A percentile compares a stretch with the other conserved stretches of the same genome.
phyloP scores from a whole-genome alignment of 2,888 invertebrate genomes.

The Drosophila macrospina region DNA sequence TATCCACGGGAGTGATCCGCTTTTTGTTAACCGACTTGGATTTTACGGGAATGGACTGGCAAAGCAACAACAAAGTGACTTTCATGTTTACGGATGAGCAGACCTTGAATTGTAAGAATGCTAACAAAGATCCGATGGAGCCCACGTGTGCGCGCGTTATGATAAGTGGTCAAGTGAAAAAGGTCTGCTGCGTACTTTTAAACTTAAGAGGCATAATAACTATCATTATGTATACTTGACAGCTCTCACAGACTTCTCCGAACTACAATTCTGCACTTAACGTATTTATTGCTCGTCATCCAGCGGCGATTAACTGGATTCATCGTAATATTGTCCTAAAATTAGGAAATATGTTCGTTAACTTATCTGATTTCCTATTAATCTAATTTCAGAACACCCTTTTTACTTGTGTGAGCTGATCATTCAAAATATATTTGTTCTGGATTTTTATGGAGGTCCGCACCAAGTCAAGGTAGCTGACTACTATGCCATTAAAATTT shows the following conservation, averaged over 20 bases:
- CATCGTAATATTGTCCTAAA: background rate
- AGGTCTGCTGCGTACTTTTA: conserved; percentile 53
- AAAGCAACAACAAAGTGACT: conserved; percentile 81
- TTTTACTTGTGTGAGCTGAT: conserved; percentile 93
- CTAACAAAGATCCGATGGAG: conserved; percentile 84
- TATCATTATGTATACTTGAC: background rate
- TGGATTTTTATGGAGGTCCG: conserved; percentile 94
- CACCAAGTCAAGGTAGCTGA: conserved; percentile 72
- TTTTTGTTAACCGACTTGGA: conserved; percentile 84
- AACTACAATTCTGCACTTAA: conserved; percentile 69
- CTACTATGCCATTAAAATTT: conserved; percentile 59
- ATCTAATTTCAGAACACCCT: conserved; percentile 87
- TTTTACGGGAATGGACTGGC: conserved; percentile 84
- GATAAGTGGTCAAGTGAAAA: conserved; percentile 81
- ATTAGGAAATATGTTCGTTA: background rate
- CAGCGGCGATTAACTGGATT: conserved; percentile 81
- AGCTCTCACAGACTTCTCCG: conserved; percentile 58
- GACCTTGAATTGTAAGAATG: conserved; percentile 75
- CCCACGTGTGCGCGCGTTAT: conserved; percentile 84
- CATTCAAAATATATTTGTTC: conserved; percentile 90
- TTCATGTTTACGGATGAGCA: conserved; percentile 83
- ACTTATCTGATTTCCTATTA: background rate
- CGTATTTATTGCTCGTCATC: conserved; percentile 82
- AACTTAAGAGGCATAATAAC: background rate
- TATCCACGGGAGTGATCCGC: conserved; percentile 83